Evolutionary conservation across 2,888 invertebrate species (phyloP), one percentile per base, ranked within the genome.

Genomic region (Anodontia alba): DNA sequence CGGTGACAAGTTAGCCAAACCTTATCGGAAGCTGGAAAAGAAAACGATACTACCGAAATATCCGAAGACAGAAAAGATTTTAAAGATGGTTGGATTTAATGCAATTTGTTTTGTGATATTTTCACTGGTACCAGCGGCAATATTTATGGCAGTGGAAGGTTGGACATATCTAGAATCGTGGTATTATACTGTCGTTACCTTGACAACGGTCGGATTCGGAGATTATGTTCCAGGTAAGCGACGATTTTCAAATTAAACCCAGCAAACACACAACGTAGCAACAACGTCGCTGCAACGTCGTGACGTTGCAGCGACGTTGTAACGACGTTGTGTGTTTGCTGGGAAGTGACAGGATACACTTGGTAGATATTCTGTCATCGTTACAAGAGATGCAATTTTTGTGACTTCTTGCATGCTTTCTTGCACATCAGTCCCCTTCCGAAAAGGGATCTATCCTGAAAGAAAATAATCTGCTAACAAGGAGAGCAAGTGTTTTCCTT

Each of bases 181-280:
- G 33, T 91, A 91, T 66, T 91, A 86, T 42, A 79, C 83, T 12
- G 67, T 89, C 38, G 84, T 90, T 17, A 88, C 91, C 0, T 68
- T 90, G 42, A 89, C 87, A 33, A 89, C 89, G 7, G 74, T 89
- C 0, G 90, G 90, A 12, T 88, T 89, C 62, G 89, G 62, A 5
- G 83, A 90, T 73, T 87, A 81, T 43, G 87, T 89, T 12, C 80
- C 87, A 51, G 89, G 89, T 90, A 33, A 54, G 54, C 5, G n/a
- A n/a, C n/a, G n/a, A n/a, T n/a, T n/a, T n/a, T n/a, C n/a, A n/a
- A n/a, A n/a, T n/a, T n/a, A n/a, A n/a, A n/a, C n/a, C n/a, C n/a
- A n/a, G n/a, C n/a, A n/a, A n/a, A n/a, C n/a, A n/a, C n/a, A n/a
- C n/a, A n/a, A n/a, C n/a, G n/a, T n/a, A n/a, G n/a, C n/a, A n/a